Evolutionary conservation across 2,888 invertebrate genomes (phyloP).

Genomic region (Gymnosoma rotundatum): DNA sequence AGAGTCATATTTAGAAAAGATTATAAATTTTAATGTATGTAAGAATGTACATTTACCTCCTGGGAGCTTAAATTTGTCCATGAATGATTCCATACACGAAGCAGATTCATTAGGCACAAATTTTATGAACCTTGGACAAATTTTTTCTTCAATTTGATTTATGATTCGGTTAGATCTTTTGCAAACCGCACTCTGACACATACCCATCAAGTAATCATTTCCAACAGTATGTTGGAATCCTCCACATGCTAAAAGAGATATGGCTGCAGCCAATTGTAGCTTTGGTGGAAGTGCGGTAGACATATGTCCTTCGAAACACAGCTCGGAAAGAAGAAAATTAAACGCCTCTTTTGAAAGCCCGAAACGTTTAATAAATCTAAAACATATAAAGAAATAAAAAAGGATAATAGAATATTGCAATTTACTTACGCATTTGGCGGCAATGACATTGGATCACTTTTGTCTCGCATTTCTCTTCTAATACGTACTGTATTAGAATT

Average conservation of each 20-base stretch:
- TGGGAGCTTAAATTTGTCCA: conserved; percentile 38
- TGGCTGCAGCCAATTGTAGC: conserved; percentile 21
- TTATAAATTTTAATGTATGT: conserved; percentile 6
- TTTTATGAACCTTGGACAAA: conserved; percentile 32
- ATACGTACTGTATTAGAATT: conserved; percentile 17
- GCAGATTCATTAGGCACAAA: conserved; percentile 26
- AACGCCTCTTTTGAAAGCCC: conserved; percentile 42
- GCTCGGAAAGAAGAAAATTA: conserved; percentile 17
- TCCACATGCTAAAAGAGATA: conserved; percentile 13
- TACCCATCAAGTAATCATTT: conserved; percentile 35
- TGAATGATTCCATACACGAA: conserved; percentile 14
- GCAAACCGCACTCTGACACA: conserved; percentile 20
- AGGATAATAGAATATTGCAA: conserved; percentile 13
- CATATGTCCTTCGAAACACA: conserved; percentile 18
- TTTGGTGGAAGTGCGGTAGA: not conserved
- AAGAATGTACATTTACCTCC: conserved; percentile 28
- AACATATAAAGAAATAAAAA: too few species aligned
- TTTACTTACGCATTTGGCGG: conserved; percentile 25
- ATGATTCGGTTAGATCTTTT: conserved; percentile 19
- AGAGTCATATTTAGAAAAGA: not conserved
- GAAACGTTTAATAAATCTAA: conserved; percentile 36
- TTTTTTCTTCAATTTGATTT: conserved; percentile 25
- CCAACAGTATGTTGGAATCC: conserved; percentile 21
- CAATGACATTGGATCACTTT: conserved; percentile 25
- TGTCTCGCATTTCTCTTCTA: conserved; percentile 19